Evolutionary conservation across 2,797 vertebrate genomes (phyloP).

Genomic region (Lepus oiostolus): DNA sequence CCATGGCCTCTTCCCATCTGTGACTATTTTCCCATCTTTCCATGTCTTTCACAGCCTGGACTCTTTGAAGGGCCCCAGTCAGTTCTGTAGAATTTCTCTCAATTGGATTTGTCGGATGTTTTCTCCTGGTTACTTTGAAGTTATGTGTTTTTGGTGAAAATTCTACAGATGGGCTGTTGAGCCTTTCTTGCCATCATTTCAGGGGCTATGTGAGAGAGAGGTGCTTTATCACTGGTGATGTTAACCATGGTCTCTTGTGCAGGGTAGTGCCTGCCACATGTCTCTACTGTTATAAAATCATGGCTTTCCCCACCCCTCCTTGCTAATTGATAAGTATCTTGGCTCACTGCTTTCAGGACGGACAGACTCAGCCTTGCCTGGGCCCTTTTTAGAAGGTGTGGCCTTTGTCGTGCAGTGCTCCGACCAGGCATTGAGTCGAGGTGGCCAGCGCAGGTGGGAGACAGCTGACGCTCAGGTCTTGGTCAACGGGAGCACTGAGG

Average conservation of each 20-base stretch:
- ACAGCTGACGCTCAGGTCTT: neutral
- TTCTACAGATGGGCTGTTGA: neutral
- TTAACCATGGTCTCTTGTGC: neutral
- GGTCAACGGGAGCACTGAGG: neutral
- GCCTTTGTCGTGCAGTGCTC: neutral
- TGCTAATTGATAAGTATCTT: neutral
- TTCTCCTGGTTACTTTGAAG: neutral
- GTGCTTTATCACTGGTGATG: neutral
- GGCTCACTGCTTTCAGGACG: neutral
- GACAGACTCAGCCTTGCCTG: neutral
- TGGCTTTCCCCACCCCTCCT: neutral
- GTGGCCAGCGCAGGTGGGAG: neutral
- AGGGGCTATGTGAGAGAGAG: accelerated
- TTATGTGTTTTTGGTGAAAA: neutral
- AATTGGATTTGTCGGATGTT: neutral
- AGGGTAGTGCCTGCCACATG: neutral
- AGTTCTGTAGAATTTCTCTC: neutral
- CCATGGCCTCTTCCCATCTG: neutral
- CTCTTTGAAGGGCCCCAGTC: neutral
- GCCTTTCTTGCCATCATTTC: neutral
- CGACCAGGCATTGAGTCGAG: neutral
- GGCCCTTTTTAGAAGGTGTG: neutral
- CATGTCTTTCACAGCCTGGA: slow-evolving; percentile 1
- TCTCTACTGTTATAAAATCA: neutral
- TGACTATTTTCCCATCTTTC: slow-evolving; percentile 27